Base-by-base conservation (phyloP, 2,797 vertebrate species). In the Gouania willdenowi region DNA sequence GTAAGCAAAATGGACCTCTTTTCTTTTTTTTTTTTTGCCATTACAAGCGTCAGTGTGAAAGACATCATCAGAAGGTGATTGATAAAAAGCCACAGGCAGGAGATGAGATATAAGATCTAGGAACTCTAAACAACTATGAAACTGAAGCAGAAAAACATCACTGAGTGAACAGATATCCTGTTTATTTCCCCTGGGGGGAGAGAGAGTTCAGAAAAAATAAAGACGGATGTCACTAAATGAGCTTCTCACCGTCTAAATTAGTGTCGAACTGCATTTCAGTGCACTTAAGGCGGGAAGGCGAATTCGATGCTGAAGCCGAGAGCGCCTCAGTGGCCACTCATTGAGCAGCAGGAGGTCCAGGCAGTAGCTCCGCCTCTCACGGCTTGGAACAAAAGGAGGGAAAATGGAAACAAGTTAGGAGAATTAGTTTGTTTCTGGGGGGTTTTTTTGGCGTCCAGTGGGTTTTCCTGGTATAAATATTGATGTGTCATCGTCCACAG, bases 261-360 rank as follows among this genome's bases (percentile, higher is more conserved):
- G 68, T 71, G 74, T 83, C 77, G 75, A 75, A 82, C 79, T 82
- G 82, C 81, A 77, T 83, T 73, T 77, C 77, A 82, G 75, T 82
- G 83, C 83, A 84, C 84, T 84, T 87, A 84, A 87, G 83, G 84
- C 83, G 79, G 77, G 75, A 66, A 75, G 79, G 80, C 76, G 59
- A 75, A 64, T 77, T 65, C 54, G 59, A 74, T 52, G 44, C 72
- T 75, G 67, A 41, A 58, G 62, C 60, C 54, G 55, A 20, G 44
- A 36, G 40, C 38, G 40, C 48, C 20, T 20, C 26, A 25, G 24
- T 36, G 28, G 21, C 33, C n/a, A 43, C 47, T 29, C 8, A 51
- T 46, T 26, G 45, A 76, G 71, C 60, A 60, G 65, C 67, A 66
- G 49, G 42, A 34, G 35, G 25, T 37, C 24, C 41, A 69, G 60